Evolutionary conservation across 53 echinoderm and acorn worm species (phyloP).

Genomic region (Crossaster papposus): DNA sequence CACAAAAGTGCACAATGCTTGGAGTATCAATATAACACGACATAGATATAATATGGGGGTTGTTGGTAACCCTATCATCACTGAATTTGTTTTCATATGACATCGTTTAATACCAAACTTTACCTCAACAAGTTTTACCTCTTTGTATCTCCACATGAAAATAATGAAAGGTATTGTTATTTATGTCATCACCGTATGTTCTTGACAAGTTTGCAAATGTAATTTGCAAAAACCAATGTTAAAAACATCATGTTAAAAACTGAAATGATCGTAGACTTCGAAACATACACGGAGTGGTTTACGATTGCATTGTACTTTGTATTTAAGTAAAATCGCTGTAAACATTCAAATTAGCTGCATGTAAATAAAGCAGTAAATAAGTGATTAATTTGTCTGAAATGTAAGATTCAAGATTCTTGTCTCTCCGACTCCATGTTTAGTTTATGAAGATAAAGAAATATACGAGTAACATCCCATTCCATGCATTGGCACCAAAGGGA

Average conservation of each 20-base stretch:
- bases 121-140: not conserved
- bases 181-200: not conserved
- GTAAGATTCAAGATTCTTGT: not conserved
- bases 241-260: not conserved
- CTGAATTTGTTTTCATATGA: not conserved
- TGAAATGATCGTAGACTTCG: not conserved
- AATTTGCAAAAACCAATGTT: not conserved
- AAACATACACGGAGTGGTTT: not conserved
- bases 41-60: not conserved
- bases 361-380: conserved; percentile 6
- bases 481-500: no score
- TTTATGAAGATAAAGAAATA: not conserved
- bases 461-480: no score
- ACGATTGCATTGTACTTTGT: not conserved
- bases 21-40: no score
- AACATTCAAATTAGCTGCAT: conserved; percentile 14
- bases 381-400: not conserved
- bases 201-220: not conserved
- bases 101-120: not conserved
- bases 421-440: no score
- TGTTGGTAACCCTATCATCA: not conserved
- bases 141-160: not conserved
- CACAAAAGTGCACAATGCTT: no score
- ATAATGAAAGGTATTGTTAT: not conserved
- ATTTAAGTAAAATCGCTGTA: not conserved